Conservation (phyloP, 2,797 vertebrate genomes). For the Melanogrammus aeglefinus region DNA sequence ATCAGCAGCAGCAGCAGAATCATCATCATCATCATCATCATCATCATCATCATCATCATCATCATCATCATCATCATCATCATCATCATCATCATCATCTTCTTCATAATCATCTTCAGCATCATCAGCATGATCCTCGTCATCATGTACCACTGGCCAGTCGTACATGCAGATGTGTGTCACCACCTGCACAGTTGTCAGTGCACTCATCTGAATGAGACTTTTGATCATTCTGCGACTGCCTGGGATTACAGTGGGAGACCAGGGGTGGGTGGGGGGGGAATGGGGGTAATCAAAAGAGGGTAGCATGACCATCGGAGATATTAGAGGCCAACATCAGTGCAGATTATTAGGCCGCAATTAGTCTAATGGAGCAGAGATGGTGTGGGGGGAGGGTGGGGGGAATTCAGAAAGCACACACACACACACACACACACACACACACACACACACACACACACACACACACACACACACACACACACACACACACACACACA, state of each 20-base stretch:
- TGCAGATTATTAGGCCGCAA: conserved; percentile 79
- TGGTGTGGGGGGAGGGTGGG: conserved; percentile 52
- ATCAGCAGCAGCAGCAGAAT: background rate
- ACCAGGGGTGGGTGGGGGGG: conserved; percentile 44
- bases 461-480: background rate
- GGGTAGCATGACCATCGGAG: conserved; percentile 73
- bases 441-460: background rate
- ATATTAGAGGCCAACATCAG: conserved; percentile 78
- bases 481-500: no score
- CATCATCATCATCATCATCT: background rate
- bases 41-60: conserved; percentile 39
- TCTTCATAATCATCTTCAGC: background rate
- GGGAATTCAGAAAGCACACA: conserved; percentile 32
- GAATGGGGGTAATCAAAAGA: conserved; percentile 77
- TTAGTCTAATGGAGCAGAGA: conserved; percentile 80
- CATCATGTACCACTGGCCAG: conserved; percentile 34
- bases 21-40: conserved; percentile 28
- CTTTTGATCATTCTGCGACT: conserved; percentile 61
- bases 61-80: conserved; percentile 45
- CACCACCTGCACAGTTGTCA: conserved; percentile 51
- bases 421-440: conserved; percentile 4
- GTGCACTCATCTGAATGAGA: conserved; percentile 72
- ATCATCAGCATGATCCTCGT: conserved; percentile 1
- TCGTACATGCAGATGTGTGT: conserved; percentile 55
- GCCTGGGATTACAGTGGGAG: conserved; percentile 67